Base-by-base conservation (phyloP, 2,888 invertebrate species). In the Villa cingulata region DNA sequence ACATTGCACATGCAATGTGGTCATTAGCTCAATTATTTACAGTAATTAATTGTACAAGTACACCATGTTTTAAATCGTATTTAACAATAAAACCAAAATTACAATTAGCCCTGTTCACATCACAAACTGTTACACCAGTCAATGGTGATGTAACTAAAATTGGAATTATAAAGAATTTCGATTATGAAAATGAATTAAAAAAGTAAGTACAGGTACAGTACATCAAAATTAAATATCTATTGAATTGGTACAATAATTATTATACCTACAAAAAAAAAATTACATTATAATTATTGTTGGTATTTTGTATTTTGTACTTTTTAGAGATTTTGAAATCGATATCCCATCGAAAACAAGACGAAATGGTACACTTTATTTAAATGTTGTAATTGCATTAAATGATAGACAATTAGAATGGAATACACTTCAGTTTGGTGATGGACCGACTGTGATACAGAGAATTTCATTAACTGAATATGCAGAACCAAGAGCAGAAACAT, bases 351-450 rank as follows among this genome's bases (percentile, higher is more conserved):
- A 77, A 63, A 87, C 86, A 0, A 74, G 85, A 15, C 77, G 80
- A 48, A 95, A 95, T 74, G 95, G 94, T 1, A 84, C 86, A 7
- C 63, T 95, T 41, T 84, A 74, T 61, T 75, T 91, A 61, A 87
- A 90, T 65, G 77, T 84, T 2, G 74, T 83, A 42, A 61, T 86
- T 34, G 74, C 81, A 17, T 76, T 82, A 44, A 67, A 76, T 50
- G 76, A 76, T 29, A 70, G 62, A 34, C 71, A 72, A 3, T 59
- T 73, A 1, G 74, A 76, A 48, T 78, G 81, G 64, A 70, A 73
- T 44, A 76, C 77, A 27, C 70, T 81, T 27, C 70, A 76, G 52
- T 72, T 73, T 17, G 16, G 36, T 40, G 73, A 73, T 12, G 78
- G 78, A 34, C 73, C 80, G 19, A 73, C 80, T 19, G 77, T 76